Conservation (phyloP, 2,888 invertebrate species). For the Spicauda simplicius region DNA sequence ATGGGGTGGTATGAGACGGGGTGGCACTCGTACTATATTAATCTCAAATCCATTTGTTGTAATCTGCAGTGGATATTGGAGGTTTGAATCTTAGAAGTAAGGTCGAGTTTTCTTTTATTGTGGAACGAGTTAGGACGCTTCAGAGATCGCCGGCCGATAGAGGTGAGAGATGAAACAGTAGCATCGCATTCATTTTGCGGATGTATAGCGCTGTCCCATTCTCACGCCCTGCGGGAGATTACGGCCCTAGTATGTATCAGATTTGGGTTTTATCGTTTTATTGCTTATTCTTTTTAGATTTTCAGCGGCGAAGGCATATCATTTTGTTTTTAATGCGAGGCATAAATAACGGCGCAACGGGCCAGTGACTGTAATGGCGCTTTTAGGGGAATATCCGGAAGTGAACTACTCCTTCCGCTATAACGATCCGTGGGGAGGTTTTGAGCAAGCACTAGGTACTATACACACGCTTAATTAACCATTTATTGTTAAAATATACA, state of each 20-base stretch:
- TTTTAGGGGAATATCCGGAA: slow-evolving; percentile 75
- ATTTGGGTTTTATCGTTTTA: slow-evolving; percentile 85
- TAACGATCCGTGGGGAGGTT: slow-evolving; percentile 45
- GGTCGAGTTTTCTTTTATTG: slow-evolving; percentile 70
- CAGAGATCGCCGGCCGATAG: slow-evolving; percentile 80
- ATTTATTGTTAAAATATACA: slow-evolving; percentile 36
- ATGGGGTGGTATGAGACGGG: slow-evolving; percentile 81
- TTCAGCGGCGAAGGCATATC: slow-evolving; percentile 84
- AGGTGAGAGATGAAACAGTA: slow-evolving; percentile 86
- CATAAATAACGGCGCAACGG: slow-evolving; percentile 79
- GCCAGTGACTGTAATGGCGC: slow-evolving; percentile 77
- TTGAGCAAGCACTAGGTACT: slow-evolving; percentile 40
- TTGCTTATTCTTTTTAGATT: slow-evolving; percentile 86
- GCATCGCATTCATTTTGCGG: slow-evolving; percentile 81
- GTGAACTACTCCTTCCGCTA: slow-evolving; percentile 64
- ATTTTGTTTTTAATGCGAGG: slow-evolving; percentile 82
- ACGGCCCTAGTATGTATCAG: slow-evolving; percentile 83
- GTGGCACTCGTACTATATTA: slow-evolving; percentile 84
- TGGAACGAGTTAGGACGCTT: slow-evolving; percentile 78
- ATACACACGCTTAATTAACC: slow-evolving; percentile 49
- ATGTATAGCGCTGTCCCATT: slow-evolving; percentile 74
- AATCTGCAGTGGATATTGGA: slow-evolving; percentile 73
- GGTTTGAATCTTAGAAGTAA: slow-evolving; percentile 60
- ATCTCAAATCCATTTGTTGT: slow-evolving; percentile 85
- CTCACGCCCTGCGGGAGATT: slow-evolving; percentile 77